Conservation (phyloP, 2,888 invertebrate species). For the Urechis unicinctus region DNA sequence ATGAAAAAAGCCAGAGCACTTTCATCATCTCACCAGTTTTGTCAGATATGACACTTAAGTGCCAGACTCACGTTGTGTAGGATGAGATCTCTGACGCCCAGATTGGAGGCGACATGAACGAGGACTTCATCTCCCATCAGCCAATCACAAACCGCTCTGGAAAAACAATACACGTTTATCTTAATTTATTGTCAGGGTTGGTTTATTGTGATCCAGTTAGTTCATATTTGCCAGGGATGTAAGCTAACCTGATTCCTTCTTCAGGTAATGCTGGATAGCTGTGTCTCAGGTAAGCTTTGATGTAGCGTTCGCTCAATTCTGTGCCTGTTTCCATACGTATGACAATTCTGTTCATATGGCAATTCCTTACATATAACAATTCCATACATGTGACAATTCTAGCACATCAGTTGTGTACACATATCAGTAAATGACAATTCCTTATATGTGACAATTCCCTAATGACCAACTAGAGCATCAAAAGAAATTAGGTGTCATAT, state of each 20-base stretch:
- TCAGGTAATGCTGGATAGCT: constrained; percentile 69
- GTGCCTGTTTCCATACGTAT: constrained; percentile 56
- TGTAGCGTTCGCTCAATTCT: constrained; percentile 61
- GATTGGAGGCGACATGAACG: constrained; percentile 64
- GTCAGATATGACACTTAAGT: too few species aligned
- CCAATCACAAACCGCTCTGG: constrained; percentile 60
- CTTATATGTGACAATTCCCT: background rate
- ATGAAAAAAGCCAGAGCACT: background rate
- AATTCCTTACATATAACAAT: too few species aligned
- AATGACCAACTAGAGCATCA: background rate
- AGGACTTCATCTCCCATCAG: constrained; percentile 64
- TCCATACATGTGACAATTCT: too few species aligned
- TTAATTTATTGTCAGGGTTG: too few species aligned
- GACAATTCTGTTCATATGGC: too few species aligned
- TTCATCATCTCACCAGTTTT: background rate
- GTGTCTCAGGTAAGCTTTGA: constrained; percentile 64
- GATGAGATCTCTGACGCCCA: constrained; percentile 79
- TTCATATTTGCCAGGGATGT: background rate
- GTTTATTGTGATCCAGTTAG: too few species aligned
- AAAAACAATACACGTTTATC: constrained; percentile 29
- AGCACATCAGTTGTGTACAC: background rate
- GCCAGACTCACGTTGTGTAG: constrained; percentile 66
- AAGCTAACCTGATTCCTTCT: constrained; percentile 62
- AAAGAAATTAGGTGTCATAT: too few species aligned
- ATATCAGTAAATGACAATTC: background rate